Base-by-base conservation (phyloP, 2,797 vertebrate genomes). In the Dicrostonyx torquatus region DNA sequence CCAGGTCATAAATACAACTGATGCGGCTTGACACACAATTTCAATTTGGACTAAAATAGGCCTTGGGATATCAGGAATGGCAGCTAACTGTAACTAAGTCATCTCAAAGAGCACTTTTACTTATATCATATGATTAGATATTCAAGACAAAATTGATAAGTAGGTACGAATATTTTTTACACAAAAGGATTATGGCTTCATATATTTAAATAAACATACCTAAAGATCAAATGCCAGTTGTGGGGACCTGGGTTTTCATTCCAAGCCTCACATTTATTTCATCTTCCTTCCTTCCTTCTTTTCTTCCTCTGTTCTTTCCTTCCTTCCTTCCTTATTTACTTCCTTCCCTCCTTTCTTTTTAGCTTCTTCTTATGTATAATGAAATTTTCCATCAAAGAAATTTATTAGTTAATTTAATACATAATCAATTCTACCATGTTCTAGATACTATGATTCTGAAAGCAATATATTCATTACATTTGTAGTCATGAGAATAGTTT, bases 381-480 rank as follows among this genome's bases (percentile, higher is more conserved):
- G 55, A 13, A 88, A 45, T 84, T 68, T 55, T 26, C 60, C 1
- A 15, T 84, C 34, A 45, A 87, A 90, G 68, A 66, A 1, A 1
- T 75, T 53, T 53, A 68, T 72, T 60, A 80, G 24, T 89, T 87
- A 78, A 73, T n/a, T 88, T 50, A 64, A 26, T 58, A 43, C 43
- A 29, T 48, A 50, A 48, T 29, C 15, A 89, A 4, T 92, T 31
- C 2, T 48, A 2, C 11, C 60, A 22, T 40, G 6, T 75, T 85
- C 29, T 6, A 66, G 13, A 22, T 68, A 43, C 1, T 70, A 29
- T 86, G 37, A 7, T 40, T 79, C 5, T 62, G 40, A 50, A 89
- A 26, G 24, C 68, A 91, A 13, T 95, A 34, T 85, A 66, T 85
- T 96, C 50, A 66, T 89, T 95, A 64, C 15, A 50, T 20, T 92